phyloP scores from a whole-genome alignment of 2,888 invertebrate species.

The Eristalinus aeneus region DNA sequence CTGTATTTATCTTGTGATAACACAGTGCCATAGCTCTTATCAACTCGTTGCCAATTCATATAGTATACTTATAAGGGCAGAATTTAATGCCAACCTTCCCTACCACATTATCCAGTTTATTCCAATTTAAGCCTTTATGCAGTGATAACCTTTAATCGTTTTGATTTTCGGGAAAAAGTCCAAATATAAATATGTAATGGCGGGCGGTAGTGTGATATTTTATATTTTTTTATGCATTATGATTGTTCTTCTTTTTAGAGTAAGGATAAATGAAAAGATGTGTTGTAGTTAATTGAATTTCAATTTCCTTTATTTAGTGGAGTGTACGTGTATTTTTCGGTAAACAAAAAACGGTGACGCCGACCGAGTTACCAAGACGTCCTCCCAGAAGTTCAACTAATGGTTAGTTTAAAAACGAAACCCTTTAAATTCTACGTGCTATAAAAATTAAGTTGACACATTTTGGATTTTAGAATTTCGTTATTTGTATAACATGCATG shows the following conservation, averaged over 20 bases:
- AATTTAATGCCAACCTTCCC: not conserved
- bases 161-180: not conserved
- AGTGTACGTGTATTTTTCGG: not conserved
- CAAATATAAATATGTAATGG: slow-evolving; percentile 37
- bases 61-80: slow-evolving; percentile 16
- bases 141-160: not conserved
- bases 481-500: too few species aligned
- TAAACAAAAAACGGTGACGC: not conserved
- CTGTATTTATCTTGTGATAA: slow-evolving; percentile 39
- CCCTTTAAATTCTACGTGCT: too few species aligned
- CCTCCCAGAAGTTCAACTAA: not conserved
- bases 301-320: slow-evolving; percentile 11
- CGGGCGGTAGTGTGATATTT: slow-evolving; percentile 14
- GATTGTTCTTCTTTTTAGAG: slow-evolving; percentile 32
- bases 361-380: not conserved
- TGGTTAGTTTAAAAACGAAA: slow-evolving; percentile 1
- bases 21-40: slow-evolving; percentile 33
- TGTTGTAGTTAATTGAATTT: not conserved
- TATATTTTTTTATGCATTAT: slow-evolving; percentile 8
- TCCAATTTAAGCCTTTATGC: not conserved
- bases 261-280: not conserved
- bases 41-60: slow-evolving; percentile 36
- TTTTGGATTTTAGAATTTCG: too few species aligned
- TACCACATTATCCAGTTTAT: slow-evolving; percentile 1
- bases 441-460: not conserved